Evolutionary conservation across 2,797 vertebrate genomes (phyloP).

Genomic region (Manis crassicaudata): DNA sequence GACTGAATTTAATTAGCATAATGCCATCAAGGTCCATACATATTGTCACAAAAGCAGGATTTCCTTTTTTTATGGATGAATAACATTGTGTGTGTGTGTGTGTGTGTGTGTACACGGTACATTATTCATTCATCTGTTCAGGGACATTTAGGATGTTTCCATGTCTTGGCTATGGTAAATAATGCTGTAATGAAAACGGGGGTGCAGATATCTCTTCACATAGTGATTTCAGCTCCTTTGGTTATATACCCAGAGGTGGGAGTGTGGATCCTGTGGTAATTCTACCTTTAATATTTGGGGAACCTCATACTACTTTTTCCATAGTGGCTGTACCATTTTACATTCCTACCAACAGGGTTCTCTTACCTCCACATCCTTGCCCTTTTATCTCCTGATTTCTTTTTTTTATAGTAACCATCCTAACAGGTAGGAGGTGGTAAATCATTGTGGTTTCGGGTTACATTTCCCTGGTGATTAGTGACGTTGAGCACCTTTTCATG

Average conservation of each 20-base stretch:
- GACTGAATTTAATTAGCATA: neutral
- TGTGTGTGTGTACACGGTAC: too few species aligned
- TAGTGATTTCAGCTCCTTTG: neutral
- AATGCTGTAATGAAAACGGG: neutral
- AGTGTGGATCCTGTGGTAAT: neutral
- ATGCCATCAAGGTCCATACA: neutral
- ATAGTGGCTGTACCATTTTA: too few species aligned
- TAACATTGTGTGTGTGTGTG: neutral
- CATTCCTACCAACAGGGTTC: neutral
- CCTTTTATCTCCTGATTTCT: neutral
- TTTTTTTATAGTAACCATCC: neutral
- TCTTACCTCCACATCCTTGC: neutral
- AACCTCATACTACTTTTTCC: neutral
- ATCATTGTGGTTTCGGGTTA: neutral
- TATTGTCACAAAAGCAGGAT: neutral
- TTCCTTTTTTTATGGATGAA: neutral
- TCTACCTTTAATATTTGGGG: neutral
- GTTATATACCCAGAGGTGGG: neutral
- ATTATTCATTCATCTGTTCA: neutral
- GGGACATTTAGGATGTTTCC: neutral
- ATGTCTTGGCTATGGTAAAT: neutral
- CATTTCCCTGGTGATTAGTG: neutral
- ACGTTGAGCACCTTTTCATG: neutral
- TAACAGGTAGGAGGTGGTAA: neutral
- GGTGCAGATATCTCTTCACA: neutral